Base-by-base conservation (phyloP, 30 jellyfish, hydroid and myxozoan species). In the Pelagia noctiluca region DNA sequence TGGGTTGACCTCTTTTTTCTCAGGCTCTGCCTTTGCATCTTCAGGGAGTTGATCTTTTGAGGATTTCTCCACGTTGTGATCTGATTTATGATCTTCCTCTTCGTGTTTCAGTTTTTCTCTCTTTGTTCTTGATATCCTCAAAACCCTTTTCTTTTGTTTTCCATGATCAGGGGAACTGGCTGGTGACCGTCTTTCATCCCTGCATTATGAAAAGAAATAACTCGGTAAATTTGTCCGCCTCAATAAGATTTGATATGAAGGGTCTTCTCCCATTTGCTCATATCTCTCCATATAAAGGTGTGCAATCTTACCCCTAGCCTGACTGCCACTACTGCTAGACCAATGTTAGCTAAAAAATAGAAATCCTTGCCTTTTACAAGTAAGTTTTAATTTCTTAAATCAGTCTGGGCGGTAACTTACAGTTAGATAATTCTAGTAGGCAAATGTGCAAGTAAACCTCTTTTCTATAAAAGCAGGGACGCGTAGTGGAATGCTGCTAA, bases 81-180 rank as follows among this genome's bases (percentile, higher is more conserved):
- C 28, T 4, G 28, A 2, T 30, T 8, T 3, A 3, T 52, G 30
- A 8, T 52, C 28, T 19, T 3, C 75, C 21, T 68, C 60, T 62
- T 69, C 86, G 2, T 48, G 54, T 4, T 70, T 76, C 35, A 35
- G n/a, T 13, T 53, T 22, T 46, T 70, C 92, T 35, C 50, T 46
- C 35, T 82, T 82, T 50, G 61, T 42, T 33, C 81, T 68, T 33
- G 92, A 52, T 23, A 68, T 29, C 28, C 84, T 69, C 26, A 81
- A 50, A 2, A 81, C 34, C 37, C 63, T 81, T 35, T 25, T 81
- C 21, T 67, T 81, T 78, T 81, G 78, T 33, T 67, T 81, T 3
- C 31, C 90, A 26, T 48, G 75, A 16, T 63, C 91, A 28, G 80
- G 62, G 33, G 86, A 50, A 34, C 79, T 77, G 5, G 88, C 70